A percentile compares a stretch with the other conserved stretches of the same genome.
phyloP scores from a whole-genome alignment of 2,888 invertebrate genomes.

The Lycocerus yunnanus region DNA sequence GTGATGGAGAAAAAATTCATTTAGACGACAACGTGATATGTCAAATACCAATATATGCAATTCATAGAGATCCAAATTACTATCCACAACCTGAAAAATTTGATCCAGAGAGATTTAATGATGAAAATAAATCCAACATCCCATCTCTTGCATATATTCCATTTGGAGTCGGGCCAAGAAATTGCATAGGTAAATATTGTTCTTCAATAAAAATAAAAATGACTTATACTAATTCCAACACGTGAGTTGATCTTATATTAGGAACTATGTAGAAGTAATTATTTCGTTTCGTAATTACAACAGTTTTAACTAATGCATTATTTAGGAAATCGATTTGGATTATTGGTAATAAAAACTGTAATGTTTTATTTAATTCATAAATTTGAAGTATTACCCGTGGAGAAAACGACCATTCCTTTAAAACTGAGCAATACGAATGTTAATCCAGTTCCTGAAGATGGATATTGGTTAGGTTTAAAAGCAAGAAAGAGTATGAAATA shows the following conservation, averaged over 20 bases:
- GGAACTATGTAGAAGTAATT: no score
- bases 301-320: neutral
- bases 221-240: no score
- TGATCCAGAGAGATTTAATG: conserved; percentile 53
- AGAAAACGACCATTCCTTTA: conserved; percentile 41
- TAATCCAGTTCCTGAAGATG: conserved; percentile 37
- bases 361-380: conserved; percentile 39
- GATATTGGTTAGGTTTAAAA: conserved; percentile 42
- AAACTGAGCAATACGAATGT: conserved; percentile 32
- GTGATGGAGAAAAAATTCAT: neutral
- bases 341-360: conserved; percentile 31
- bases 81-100: conserved; percentile 45
- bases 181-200: conserved; percentile 50
- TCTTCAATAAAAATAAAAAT: no score
- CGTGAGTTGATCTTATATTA: no score
- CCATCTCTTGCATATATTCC: conserved; percentile 51
- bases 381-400: conserved; percentile 39
- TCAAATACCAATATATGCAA: conserved; percentile 38
- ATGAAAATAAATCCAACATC: conserved; percentile 60
- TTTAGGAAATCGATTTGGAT: conserved; percentile 38
- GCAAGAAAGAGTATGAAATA: neutral
- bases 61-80: conserved; percentile 42
- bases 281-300: neutral
- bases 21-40: conserved; percentile 17
- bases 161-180: conserved; percentile 61